A percentile compares a stretch with the other conserved stretches of the same genome.
Evolutionary conservation across 2,888 invertebrate species (phyloP).

Genomic region (Ephialtes manifestator): DNA sequence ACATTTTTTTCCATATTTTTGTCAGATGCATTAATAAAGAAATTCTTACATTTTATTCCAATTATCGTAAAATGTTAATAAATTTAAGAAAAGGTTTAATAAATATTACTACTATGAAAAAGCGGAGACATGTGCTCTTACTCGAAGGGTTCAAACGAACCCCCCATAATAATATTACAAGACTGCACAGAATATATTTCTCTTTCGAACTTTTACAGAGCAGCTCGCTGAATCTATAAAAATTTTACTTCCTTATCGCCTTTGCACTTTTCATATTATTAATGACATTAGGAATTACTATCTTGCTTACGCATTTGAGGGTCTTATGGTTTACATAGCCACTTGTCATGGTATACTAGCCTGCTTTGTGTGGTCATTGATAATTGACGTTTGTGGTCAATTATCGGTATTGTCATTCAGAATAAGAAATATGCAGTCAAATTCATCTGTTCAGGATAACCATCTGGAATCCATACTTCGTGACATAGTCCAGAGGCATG

Average conservation of each 20-base stretch:
- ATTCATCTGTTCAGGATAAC: not conserved
- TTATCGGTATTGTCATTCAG: slow-evolving; percentile 27
- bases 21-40: too few species aligned
- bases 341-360: not conserved
- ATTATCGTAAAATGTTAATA: too few species aligned
- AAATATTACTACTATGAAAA: too few species aligned
- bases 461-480: not conserved
- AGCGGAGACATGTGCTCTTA: too few species aligned
- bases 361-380: slow-evolving; percentile 2
- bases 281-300: not conserved
- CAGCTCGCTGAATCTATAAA: not conserved
- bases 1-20: too few species aligned
- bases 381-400: slow-evolving; percentile 23
- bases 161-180: too few species aligned
- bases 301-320: not conserved
- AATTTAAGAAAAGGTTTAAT: too few species aligned
- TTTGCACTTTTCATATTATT: not conserved
- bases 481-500: slow-evolving; percentile 12
- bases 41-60: too few species aligned
- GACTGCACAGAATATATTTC: not conserved
- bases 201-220: not conserved
- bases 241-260: not conserved
- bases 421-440: slow-evolving; percentile 11
- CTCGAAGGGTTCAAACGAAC: too few species aligned
- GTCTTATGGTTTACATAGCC: slow-evolving; percentile 24